These are phyloP conservation scores for Polydesmus complanatus DNA, from an alignment of 2,888 invertebrate genomes.

Conservation along the genomic window DNA sequence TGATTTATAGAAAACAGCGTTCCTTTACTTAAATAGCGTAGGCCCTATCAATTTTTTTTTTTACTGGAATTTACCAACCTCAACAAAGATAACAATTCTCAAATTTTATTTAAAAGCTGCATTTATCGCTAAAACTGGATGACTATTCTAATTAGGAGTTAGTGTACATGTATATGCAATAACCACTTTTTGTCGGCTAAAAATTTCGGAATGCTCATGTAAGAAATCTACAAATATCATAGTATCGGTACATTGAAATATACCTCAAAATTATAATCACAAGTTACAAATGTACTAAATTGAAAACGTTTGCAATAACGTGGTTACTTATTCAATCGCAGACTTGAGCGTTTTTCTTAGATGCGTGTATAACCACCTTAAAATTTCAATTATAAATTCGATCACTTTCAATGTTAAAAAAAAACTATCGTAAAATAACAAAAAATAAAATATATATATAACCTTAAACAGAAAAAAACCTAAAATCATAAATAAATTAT, in stretches of 20 bases:
- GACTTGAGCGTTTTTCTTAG: not conserved
- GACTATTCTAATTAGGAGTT: not conserved
- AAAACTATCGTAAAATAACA: no score
- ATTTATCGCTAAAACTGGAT: not conserved
- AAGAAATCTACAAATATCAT: not conserved
- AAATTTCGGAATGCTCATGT: not conserved
- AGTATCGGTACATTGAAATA: not conserved
- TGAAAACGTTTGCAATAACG: not conserved
- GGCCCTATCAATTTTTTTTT: no score
- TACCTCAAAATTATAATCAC: not conserved
- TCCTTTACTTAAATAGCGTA: no score
- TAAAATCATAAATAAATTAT: no score
- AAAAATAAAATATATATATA: no score
- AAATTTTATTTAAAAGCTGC: not conserved
- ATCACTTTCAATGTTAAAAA: no score
- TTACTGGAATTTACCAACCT: no score
- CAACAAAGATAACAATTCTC: no score
- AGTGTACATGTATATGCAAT: not conserved
- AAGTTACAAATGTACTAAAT: not conserved
- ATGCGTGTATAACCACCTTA: not conserved
- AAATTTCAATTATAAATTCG: not conserved
- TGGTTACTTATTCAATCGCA: not conserved
- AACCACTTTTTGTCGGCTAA: not conserved
- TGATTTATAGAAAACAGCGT: no score
- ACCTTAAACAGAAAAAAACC: no score